A percentile compares a stretch with the other conserved stretches of the same genome.
Evolutionary conservation across 2,797 vertebrate species (phyloP).

Genomic region (Galagoides demidoff): DNA sequence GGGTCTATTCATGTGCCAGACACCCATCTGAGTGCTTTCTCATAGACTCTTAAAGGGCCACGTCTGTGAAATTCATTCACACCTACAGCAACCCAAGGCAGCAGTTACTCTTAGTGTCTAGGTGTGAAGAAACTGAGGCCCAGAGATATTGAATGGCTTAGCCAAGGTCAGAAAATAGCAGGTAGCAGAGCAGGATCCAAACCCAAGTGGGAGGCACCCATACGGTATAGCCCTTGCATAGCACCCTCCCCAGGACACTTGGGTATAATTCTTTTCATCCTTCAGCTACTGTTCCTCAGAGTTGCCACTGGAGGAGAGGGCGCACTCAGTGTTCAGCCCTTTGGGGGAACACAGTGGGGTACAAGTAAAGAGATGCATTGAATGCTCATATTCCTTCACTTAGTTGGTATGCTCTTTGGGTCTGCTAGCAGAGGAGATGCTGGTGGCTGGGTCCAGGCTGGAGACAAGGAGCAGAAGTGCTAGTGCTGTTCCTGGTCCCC

Average conservation of each 20-base stretch:
- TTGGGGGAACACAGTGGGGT: background rate
- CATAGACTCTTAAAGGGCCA: background rate
- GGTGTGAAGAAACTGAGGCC: background rate
- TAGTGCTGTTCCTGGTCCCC: background rate
- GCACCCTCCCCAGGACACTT: accelerated
- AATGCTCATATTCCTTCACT: too few relatives aligned
- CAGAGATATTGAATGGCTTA: background rate
- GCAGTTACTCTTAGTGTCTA: background rate
- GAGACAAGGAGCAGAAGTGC: background rate
- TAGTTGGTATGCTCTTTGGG: background rate
- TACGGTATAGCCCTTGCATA: accelerated
- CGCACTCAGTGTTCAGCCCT: background rate
- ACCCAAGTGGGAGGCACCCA: accelerated
- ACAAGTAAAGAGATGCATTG: background rate
- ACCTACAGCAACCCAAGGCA: background rate
- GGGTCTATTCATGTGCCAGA: background rate
- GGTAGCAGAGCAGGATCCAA: background rate
- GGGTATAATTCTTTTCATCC: background rate
- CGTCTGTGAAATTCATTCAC: background rate
- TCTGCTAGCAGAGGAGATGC: background rate
- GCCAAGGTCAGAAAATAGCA: background rate
- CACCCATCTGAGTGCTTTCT: background rate
- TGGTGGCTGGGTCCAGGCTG: background rate
- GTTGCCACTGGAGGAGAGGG: background rate
- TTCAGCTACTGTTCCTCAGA: background rate